A percentile compares a stretch with the other conserved stretches of the same genome.
phyloP scores from a whole-genome alignment of 2,888 invertebrate genomes.

The Luffia ferchaultella region DNA sequence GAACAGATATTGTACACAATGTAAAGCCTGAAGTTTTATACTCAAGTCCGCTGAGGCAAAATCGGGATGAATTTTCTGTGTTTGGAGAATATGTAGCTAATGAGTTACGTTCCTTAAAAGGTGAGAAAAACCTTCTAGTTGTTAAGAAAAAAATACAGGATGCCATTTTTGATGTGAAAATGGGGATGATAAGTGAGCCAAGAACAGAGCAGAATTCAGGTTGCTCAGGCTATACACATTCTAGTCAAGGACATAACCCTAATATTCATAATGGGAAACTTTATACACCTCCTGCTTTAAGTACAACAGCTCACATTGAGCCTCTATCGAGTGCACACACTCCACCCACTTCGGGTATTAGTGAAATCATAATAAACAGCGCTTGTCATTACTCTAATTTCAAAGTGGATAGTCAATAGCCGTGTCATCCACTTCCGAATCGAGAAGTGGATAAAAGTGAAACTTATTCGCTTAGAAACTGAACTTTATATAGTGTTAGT shows the following conservation, averaged over 20 bases:
- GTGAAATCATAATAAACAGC: slow-evolving; percentile 49
- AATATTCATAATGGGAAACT: slow-evolving; percentile 36
- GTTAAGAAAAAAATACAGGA: slow-evolving; percentile 70
- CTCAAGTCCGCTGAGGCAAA: slow-evolving; percentile 21
- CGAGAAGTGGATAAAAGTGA: slow-evolving; percentile 43
- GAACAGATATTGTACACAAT: slow-evolving; percentile 26
- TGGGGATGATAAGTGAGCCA: slow-evolving; percentile 57
- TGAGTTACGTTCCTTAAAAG: slow-evolving; percentile 62
- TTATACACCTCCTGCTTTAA: slow-evolving; percentile 36
- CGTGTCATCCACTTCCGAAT: slow-evolving; percentile 43
- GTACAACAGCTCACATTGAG: slow-evolving; percentile 38
- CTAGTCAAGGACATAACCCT: slow-evolving; percentile 25
- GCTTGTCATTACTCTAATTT: slow-evolving; percentile 51
- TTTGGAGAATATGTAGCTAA: slow-evolving; percentile 70
- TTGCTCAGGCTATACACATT: slow-evolving; percentile 33
- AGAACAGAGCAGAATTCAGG: slow-evolving; percentile 28
- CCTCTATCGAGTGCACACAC: slow-evolving; percentile 31
- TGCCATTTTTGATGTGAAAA: slow-evolving; percentile 67
- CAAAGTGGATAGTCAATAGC: slow-evolving; percentile 53
- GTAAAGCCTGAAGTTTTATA: slow-evolving; percentile 30
- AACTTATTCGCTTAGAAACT: too few relatives aligned
- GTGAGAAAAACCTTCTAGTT: slow-evolving; percentile 60
- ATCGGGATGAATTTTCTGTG: slow-evolving; percentile 61
- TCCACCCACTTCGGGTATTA: slow-evolving; percentile 39
- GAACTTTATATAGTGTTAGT: too few relatives aligned